These are phyloP conservation scores for Netelia virgata DNA, from an alignment of 2,888 invertebrate species.

Conservation along the genomic window DNA sequence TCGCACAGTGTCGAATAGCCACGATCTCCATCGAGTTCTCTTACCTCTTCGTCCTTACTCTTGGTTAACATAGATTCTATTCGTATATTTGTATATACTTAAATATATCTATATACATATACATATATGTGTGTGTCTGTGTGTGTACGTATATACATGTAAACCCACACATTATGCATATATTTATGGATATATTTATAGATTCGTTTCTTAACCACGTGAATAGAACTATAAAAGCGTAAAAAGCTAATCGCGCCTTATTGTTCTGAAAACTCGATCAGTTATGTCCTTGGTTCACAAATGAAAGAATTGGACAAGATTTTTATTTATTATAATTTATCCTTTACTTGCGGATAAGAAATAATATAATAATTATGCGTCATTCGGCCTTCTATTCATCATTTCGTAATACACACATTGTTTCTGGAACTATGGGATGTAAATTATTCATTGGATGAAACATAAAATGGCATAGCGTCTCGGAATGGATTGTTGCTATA, in stretches of 20 bases:
- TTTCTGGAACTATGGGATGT: not conserved
- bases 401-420: not conserved
- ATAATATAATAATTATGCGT: not conserved
- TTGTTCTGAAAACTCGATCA: constrained; percentile 19
- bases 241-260: constrained; percentile 35
- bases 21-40: constrained; percentile 27
- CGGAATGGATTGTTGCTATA: constrained; percentile 4
- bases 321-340: not conserved
- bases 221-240: constrained; percentile 25
- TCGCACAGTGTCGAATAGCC: constrained; percentile 2
- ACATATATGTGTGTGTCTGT: not conserved
- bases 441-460: not conserved
- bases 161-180: constrained; percentile 8
- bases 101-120: constrained; percentile 18
- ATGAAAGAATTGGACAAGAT: not conserved
- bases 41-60: constrained; percentile 35
- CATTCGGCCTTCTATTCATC: not conserved
- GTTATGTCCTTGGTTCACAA: not conserved
- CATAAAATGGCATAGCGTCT: not conserved
- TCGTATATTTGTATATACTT: constrained; percentile 32
- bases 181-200: constrained; percentile 19
- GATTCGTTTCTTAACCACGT: constrained; percentile 21
- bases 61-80: constrained; percentile 50
- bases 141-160: not conserved
- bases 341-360: not conserved